A percentile compares a stretch with the other conserved stretches of the same genome.
phyloP scores from a whole-genome alignment of 1,140 invertebrate species.

The Drosophila parvula region DNA sequence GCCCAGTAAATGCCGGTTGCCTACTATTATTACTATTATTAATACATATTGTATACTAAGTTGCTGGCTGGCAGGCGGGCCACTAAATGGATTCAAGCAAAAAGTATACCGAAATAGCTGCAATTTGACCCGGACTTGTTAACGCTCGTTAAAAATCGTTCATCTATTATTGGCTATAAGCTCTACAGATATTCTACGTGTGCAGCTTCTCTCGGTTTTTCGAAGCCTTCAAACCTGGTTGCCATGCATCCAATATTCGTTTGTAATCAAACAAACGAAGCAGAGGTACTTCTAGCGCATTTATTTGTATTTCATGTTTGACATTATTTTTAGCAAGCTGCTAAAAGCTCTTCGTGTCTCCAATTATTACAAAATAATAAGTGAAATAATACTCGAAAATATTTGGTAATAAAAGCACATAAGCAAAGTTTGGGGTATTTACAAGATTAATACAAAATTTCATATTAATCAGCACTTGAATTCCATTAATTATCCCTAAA shows the following conservation, averaged over 20 bases:
- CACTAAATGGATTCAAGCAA: conserved; percentile 16
- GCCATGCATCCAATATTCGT: conserved; percentile 33
- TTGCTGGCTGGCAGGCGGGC: conserved; percentile 12
- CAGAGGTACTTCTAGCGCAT: conserved; percentile 56
- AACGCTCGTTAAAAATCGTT: conserved; percentile 24
- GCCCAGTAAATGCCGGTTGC: conserved; percentile 48
- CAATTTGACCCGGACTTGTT: conserved; percentile 59
- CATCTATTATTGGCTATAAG: conserved; percentile 8
- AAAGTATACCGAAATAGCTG: conserved; percentile 30
- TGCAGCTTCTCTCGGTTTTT: neutral
- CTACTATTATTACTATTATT: conserved; percentile 23
- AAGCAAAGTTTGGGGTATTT: neutral
- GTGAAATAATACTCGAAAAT: conserved; percentile 11
- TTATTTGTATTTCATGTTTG: conserved; percentile 66
- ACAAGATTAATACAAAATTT: too few species aligned
- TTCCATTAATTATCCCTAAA: neutral
- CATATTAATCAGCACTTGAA: neutral
- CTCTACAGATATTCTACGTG: conserved; percentile 6
- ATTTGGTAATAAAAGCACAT: neutral
- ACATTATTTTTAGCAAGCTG: conserved; percentile 47
- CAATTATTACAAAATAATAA: conserved; percentile 14
- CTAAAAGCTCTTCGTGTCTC: conserved; percentile 44
- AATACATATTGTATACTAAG: conserved; percentile 10
- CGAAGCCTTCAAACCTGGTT: conserved; percentile 23
- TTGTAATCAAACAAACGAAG: conserved; percentile 42